Conservation (phyloP, 2,888 invertebrate genomes). For the Cabera pusaria region DNA sequence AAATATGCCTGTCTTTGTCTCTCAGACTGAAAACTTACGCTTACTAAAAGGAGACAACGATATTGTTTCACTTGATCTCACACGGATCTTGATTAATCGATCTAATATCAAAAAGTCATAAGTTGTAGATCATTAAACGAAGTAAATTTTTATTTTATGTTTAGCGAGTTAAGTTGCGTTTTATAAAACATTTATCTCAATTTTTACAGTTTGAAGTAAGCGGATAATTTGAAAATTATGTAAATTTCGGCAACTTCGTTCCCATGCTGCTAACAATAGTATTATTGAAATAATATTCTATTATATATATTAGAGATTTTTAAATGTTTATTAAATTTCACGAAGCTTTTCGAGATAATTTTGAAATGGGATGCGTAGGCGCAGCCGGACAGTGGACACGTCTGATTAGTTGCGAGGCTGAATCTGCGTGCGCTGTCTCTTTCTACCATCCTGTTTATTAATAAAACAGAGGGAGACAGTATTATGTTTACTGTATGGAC, state of each 20-base stretch:
- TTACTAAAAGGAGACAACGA: constrained; percentile 42
- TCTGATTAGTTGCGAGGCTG: constrained; percentile 72
- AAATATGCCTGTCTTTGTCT: constrained; percentile 52
- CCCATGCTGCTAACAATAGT: constrained; percentile 27
- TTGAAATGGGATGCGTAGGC: constrained; percentile 62
- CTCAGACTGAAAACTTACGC: constrained; percentile 26
- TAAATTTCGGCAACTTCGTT: constrained; percentile 43
- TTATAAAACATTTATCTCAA: constrained; percentile 55
- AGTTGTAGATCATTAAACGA: constrained; percentile 25
- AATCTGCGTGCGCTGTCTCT: constrained; percentile 61
- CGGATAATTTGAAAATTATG: constrained; percentile 50
- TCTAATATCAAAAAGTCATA: constrained; percentile 44
- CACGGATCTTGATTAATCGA: constrained; percentile 53
- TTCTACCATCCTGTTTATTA: constrained; percentile 34
- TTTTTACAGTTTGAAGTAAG: constrained; percentile 48
- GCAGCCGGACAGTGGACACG: constrained; percentile 75
- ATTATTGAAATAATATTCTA: constrained; percentile 19
- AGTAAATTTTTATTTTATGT: constrained; percentile 40
- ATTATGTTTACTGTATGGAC: constrained; percentile 67
- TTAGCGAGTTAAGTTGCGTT: constrained; percentile 30
- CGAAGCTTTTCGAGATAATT: constrained; percentile 41
- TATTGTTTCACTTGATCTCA: constrained; percentile 49
- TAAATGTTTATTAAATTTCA: constrained; percentile 16
- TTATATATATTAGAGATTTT: constrained; percentile 13
- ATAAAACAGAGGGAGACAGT: constrained; percentile 51